Base-by-base conservation (phyloP, 2,888 invertebrate species). In the Encarsia formosa region DNA sequence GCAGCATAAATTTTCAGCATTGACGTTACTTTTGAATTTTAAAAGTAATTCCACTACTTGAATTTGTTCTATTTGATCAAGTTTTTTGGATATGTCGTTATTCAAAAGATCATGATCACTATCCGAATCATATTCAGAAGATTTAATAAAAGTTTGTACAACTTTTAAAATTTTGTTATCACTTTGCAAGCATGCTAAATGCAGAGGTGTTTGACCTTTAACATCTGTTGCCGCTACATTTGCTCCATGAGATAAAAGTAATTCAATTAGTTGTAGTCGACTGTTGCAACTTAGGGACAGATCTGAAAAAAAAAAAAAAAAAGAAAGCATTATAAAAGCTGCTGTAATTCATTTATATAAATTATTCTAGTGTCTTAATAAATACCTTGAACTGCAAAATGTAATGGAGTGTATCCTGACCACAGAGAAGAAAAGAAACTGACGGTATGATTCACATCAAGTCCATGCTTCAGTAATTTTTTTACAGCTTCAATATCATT, bases 361-460 rank as follows among this genome's bases (percentile, higher is more conserved):
- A 18, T 16, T 11, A 37, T 8, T 26, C 11, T n/a, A n/a, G 26
- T 26, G 11, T 39, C 20, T 39, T 22, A 23, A 41, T 24, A 19
- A 6, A 9, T 43, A 56, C 52, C 49, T 35, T 46, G 46, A 18
- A 52, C 52, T 19, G 56, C 52, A 42, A 56, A 52, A 22, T 56
- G 56, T 23, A 56, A 38, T 31, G 52, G 11, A 42, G 52, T 49
- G 32, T 43, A 52, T 46, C 52, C 51, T 29, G 56, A 38, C 37
- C 46, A 46, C 20, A 43, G 4, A 6, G 41, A 11, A 19, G 50
- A 46, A 31, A 29, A 40, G 13, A 15, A n/a, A 13, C 38, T 38
- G 26, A 52, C 35, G 24, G 19, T 16, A 9, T 46, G 38, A 46
- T 52, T 47, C 4, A 56, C 42, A 9, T 45, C 13, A 18, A 49